These are phyloP conservation scores for Abramis brama DNA, from an alignment of 2,113 vertebrate species.

Conservation along the genomic window DNA sequence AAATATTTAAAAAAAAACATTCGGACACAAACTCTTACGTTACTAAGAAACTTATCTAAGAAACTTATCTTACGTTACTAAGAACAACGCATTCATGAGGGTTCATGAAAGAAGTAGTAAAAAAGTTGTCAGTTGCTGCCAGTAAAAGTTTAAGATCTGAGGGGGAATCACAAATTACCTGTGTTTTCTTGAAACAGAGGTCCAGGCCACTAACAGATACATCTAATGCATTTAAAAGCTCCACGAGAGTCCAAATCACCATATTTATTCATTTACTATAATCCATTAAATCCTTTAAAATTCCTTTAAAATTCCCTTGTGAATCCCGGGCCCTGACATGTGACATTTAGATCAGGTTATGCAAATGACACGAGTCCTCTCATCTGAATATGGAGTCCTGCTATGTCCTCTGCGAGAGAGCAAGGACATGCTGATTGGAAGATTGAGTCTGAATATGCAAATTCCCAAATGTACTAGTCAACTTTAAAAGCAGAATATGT, in stretches of 20 bases:
- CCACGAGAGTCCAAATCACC: slow-evolving; percentile 5
- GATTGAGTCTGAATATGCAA: slow-evolving; percentile 37
- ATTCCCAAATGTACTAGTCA: slow-evolving; percentile 31
- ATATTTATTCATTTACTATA: slow-evolving; percentile 37
- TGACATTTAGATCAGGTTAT: slow-evolving; percentile 44
- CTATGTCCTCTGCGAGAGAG: slow-evolving; percentile 32
- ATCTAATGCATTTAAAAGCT: slow-evolving; percentile 32
- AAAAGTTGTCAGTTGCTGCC: not conserved
- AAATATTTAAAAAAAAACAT: too few species aligned
- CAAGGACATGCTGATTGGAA: slow-evolving; percentile 44
- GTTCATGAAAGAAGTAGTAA: not conserved
- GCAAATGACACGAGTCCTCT: slow-evolving; percentile 9
- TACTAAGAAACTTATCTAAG: not conserved
- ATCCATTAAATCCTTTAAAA: slow-evolving; percentile 28
- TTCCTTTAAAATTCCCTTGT: slow-evolving; percentile 13
- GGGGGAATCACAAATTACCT: not conserved
- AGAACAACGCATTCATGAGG: not conserved
- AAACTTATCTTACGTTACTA: not conserved
- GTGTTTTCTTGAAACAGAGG: not conserved
- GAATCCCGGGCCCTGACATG: slow-evolving; percentile 14
- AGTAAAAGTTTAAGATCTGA: not conserved
- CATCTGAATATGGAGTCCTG: slow-evolving; percentile 42
- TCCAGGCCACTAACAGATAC: slow-evolving; percentile 26
- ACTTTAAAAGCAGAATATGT: slow-evolving; percentile 38
- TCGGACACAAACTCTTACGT: not conserved